Conservation (phyloP, 1,140 invertebrate genomes). For the Leptoteleia sp. region DNA sequence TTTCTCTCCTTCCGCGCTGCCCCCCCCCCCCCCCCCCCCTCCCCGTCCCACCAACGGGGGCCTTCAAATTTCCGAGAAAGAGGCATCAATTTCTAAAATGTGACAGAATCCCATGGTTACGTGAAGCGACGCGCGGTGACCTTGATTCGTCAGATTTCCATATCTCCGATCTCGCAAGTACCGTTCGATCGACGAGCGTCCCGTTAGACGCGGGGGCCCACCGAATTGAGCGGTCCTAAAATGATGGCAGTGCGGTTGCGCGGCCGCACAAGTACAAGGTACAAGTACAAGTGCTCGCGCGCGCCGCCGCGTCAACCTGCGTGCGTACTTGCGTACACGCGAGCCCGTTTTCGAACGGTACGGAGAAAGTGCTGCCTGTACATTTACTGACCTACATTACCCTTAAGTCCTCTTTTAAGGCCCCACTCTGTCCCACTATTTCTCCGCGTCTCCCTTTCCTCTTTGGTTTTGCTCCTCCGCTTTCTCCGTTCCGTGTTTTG, state of each 20-base stretch:
- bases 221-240: constrained; percentile 62
- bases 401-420: constrained; percentile 58
- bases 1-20: constrained; percentile 8
- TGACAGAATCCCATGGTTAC: constrained; percentile 35
- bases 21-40: too few species aligned
- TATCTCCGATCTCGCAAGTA: constrained; percentile 61
- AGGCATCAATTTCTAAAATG: constrained; percentile 41
- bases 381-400: constrained; percentile 81
- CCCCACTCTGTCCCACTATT: constrained; percentile 53
- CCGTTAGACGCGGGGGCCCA: constrained; percentile 65
- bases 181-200: constrained; percentile 64
- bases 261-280: constrained; percentile 15
- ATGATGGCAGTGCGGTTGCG: constrained; percentile 20
- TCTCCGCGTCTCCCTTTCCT: constrained; percentile 36
- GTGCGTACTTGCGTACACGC: constrained; percentile 31
- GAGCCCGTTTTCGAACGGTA: constrained; percentile 77
- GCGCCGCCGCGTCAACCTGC: constrained; percentile 11
- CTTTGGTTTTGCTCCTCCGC: constrained; percentile 1
- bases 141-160: constrained; percentile 71
- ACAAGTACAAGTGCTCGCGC: constrained; percentile 29
- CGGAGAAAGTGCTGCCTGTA: constrained; percentile 79
- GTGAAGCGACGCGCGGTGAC: constrained; percentile 54
- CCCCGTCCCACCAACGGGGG: not conserved
- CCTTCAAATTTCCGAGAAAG: constrained; percentile 14
- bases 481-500: constrained; percentile 21